Evolutionary conservation across 2,113 vertebrate genomes (phyloP).

Genomic region (Myrmecobius fasciatus): DNA sequence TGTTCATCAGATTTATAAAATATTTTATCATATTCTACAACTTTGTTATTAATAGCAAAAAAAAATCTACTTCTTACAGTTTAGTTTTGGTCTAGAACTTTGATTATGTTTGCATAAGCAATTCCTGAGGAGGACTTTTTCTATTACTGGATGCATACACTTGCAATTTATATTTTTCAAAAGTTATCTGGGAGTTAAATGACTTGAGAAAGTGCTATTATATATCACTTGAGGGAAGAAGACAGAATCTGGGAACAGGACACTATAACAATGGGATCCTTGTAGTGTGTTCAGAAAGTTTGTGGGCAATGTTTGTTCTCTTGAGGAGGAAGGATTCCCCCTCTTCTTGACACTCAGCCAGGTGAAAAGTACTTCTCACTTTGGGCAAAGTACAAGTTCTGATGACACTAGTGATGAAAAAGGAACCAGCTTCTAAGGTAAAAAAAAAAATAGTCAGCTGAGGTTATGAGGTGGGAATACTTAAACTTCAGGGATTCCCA

Average conservation of each 20-base stretch:
- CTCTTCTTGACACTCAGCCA: background rate
- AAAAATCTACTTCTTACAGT: background rate
- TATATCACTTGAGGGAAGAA: background rate
- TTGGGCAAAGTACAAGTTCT: background rate
- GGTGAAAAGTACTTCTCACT: background rate
- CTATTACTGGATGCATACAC: background rate
- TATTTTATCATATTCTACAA: background rate
- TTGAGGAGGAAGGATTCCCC: background rate
- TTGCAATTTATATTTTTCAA: background rate
- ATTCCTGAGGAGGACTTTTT: background rate
- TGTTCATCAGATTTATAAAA: background rate
- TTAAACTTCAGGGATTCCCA: background rate
- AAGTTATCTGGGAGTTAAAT: background rate
- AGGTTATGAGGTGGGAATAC: background rate
- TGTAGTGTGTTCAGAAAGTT: background rate
- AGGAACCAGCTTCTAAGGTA: accelerated
- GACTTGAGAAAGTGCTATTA: background rate
- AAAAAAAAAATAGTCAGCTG: background rate
- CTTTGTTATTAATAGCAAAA: background rate
- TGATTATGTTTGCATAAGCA: background rate
- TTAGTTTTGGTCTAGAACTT: background rate
- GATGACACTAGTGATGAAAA: background rate
- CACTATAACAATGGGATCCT: background rate
- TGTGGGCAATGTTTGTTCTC: background rate
- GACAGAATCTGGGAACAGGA: background rate